Evolutionary conservation across 2,888 invertebrate species (phyloP), one percentile per base, ranked within the genome.

Genomic region (Neoascia interrupta): DNA sequence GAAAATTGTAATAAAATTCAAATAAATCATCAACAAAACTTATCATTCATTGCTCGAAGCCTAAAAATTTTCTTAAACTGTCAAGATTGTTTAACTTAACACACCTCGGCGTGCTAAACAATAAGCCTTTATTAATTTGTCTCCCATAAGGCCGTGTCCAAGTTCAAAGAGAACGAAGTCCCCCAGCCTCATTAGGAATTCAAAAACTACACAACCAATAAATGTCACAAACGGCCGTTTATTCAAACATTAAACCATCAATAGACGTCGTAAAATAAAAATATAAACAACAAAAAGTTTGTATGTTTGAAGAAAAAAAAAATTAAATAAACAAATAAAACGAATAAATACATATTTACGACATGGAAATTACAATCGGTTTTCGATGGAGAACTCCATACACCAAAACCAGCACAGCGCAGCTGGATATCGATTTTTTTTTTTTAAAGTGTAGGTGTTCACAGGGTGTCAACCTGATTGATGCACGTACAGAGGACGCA

Each of bases 231-330:
- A 43, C 19, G 34, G 53, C 41, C 64, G 19, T 76, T 76, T 76
- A 72, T 53, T 64, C 36, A 36, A 53, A 36, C 64, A 72, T 72
- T 54, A 76, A 76, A 54, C 70, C 58, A 39, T 76, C 64, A 76
- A 72, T 60, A 47, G 60, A 5, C 26, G 8, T 28, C 58, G 60
- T 64, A 64, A 76, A 70, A 58, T 53, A 37, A 36, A 15, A 45
- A 54, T 41, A 13, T 21, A 19, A 45, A 18, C 26, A 45, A 54
- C 26, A 31, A 68, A 21, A 39, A 36, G 11, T 5, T n/a, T n/a
- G n/a, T 26, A 26, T 8, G 8, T 15, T 34, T 6, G 6, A 21
- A 47, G 21, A 41, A 64, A 51, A 69, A 8, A 13, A 28, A 56
- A 37, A 11, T 23, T 5, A 34, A 63, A 31, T 4, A 53, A 54